These are phyloP conservation scores for Himalopsyche japonica DNA, from an alignment of 2,888 invertebrate species.

Conservation along the genomic window DNA sequence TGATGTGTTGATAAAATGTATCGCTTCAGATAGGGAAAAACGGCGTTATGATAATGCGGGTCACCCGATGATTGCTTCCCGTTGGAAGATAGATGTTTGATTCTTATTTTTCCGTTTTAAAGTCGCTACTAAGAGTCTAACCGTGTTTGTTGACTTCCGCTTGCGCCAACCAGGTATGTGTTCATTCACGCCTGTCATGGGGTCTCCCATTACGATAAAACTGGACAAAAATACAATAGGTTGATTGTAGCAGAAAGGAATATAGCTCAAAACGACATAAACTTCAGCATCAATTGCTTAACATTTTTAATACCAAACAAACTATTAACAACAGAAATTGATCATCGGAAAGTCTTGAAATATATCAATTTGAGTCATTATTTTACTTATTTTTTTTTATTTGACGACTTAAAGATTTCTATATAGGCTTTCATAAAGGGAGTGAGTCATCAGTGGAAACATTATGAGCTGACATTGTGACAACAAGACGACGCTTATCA, in stretches of 20 bases:
- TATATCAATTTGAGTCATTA: no score
- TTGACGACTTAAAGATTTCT: no score
- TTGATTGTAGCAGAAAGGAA: not conserved
- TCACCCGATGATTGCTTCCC: not conserved
- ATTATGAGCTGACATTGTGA: no score
- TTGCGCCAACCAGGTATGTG: not conserved
- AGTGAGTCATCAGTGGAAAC: no score
- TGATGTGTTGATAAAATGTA: no score
- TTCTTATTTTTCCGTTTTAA: not conserved
- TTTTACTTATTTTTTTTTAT: no score
- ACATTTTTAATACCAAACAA: no score
- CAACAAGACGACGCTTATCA: no score
- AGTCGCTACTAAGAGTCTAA: constrained; percentile 5
- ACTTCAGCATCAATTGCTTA: no score
- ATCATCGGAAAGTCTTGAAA: no score
- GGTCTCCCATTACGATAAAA: not conserved
- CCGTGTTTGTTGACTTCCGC: constrained; percentile 9
- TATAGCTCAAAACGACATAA: not conserved
- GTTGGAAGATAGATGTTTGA: not conserved
- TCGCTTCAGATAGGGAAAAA: not conserved
- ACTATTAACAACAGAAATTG: no score
- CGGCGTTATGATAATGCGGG: not conserved
- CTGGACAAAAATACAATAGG: not conserved
- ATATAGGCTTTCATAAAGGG: no score
- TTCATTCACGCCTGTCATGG: not conserved